Evolutionary conservation across 2,888 invertebrate species (phyloP).

Genomic region (Microctonus hyperodae): DNA sequence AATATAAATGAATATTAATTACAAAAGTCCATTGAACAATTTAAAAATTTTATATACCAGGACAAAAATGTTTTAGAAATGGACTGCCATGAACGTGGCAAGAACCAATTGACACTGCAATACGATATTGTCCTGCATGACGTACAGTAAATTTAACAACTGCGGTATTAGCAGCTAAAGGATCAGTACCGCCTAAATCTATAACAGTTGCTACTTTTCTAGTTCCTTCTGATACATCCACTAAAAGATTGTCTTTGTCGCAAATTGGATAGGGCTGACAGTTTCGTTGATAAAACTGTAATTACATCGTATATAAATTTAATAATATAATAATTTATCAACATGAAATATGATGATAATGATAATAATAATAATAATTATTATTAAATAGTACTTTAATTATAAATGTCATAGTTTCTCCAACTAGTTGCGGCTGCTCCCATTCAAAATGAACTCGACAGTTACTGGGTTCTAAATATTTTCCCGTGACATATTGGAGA

Average conservation of each 20-base stretch:
- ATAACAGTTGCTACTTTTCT: constrained; percentile 84
- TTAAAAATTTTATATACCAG: constrained; percentile 63
- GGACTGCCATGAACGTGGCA: constrained; percentile 87
- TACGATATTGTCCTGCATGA: constrained; percentile 87
- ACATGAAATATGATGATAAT: constrained; percentile 11
- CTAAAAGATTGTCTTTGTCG: constrained; percentile 88
- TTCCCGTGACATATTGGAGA: constrained; percentile 90
- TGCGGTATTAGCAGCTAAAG: constrained; percentile 84
- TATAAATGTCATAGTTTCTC: constrained; percentile 90
- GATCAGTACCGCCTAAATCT: constrained; percentile 86
- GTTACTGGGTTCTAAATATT: constrained; percentile 87
- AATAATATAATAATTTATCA: neutral
- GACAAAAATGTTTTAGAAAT: constrained; percentile 81
- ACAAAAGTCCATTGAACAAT: constrained; percentile 10
- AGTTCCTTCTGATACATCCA: constrained; percentile 86
- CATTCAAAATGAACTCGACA: constrained; percentile 89
- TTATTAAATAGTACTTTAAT: constrained; percentile 66
- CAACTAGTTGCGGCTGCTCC: constrained; percentile 88
- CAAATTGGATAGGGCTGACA: constrained; percentile 94
- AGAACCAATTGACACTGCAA: constrained; percentile 83
- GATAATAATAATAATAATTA: neutral
- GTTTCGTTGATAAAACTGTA: constrained; percentile 87
- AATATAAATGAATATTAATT: neutral
- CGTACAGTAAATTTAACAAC: constrained; percentile 92
- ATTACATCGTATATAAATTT: constrained; percentile 22